These are phyloP conservation scores for Drosophila simulans DNA, from an alignment of 1,140 invertebrate genomes.

Conservation along the genomic window DNA sequence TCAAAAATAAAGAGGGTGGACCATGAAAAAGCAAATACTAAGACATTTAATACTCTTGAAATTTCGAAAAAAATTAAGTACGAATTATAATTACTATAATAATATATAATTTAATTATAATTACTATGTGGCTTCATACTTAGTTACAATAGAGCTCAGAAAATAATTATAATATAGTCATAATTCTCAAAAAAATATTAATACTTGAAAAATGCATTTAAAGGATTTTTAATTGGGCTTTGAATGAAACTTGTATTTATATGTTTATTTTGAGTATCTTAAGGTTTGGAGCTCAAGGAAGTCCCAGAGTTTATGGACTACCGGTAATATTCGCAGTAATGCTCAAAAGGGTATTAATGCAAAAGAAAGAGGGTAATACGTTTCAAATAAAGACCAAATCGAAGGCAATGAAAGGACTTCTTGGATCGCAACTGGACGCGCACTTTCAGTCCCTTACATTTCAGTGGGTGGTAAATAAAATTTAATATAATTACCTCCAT, in stretches of 20 bases:
- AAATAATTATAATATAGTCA: no score
- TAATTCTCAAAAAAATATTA: no score
- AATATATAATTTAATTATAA: no score
- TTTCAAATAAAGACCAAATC: conserved; percentile 23
- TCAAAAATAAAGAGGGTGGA: not conserved
- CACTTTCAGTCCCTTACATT: not conserved
- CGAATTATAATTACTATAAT: no score
- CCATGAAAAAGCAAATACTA: not conserved
- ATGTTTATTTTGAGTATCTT: not conserved
- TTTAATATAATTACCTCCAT: conserved; percentile 85
- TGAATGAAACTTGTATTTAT: not conserved
- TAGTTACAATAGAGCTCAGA: no score
- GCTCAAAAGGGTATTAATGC: not conserved
- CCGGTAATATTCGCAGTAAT: no score
- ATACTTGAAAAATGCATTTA: not conserved
- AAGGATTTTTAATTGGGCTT: no score
- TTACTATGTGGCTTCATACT: no score
- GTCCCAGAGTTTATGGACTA: no score
- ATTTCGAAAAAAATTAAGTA: no score
- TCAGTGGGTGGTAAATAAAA: conserved; percentile 32
- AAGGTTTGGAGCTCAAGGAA: no score
- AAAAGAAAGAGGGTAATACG: conserved; percentile 3
- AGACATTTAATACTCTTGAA: not conserved
- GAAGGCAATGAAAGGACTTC: not conserved
- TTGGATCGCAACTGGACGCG: not conserved